Evolutionary conservation across 1,140 invertebrate species (phyloP).

Genomic region (Rhyacophila brunnea): DNA sequence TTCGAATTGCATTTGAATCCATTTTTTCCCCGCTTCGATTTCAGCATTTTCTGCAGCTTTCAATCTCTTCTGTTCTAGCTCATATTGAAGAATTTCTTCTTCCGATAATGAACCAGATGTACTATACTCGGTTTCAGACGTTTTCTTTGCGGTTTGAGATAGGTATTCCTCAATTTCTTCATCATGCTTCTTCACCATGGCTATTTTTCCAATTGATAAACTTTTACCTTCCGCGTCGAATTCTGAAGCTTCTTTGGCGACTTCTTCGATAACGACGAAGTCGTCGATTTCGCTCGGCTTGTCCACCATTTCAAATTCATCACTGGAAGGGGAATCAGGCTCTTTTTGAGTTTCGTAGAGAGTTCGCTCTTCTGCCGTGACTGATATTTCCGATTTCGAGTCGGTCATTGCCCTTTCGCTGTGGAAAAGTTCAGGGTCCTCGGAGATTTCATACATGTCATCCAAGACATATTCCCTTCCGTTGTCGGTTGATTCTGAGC

Average conservation of each 20-base stretch:
- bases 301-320: slow-evolving; percentile 86
- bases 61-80: slow-evolving; percentile 69
- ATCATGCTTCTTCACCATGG: slow-evolving; percentile 62
- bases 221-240: slow-evolving; percentile 78
- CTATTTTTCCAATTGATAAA: slow-evolving; percentile 61
- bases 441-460: slow-evolving; percentile 57
- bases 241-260: slow-evolving; percentile 78
- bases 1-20: slow-evolving; percentile 85
- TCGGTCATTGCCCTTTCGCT: slow-evolving; percentile 46
- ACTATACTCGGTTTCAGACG: slow-evolving; percentile 60
- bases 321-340: slow-evolving; percentile 77
- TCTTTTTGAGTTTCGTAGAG: slow-evolving; percentile 56
- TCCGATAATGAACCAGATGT: slow-evolving; percentile 56
- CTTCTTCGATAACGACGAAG: slow-evolving; percentile 84
- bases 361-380: slow-evolving; percentile 56
- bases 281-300: slow-evolving; percentile 83
- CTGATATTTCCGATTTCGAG: slow-evolving; percentile 53
- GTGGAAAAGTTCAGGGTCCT: slow-evolving; percentile 56
- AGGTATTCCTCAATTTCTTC: slow-evolving; percentile 75
- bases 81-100: slow-evolving; percentile 68
- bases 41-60: slow-evolving; percentile 57
- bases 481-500: slow-evolving; percentile 63
- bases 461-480: slow-evolving; percentile 62
- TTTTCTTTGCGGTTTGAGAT: slow-evolving; percentile 49
- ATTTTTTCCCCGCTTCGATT: slow-evolving; percentile 77